Evolutionary conservation across 2,797 vertebrate genomes (phyloP), one percentile per base, ranked within the genome.

Genomic region (Sparus aurata): DNA sequence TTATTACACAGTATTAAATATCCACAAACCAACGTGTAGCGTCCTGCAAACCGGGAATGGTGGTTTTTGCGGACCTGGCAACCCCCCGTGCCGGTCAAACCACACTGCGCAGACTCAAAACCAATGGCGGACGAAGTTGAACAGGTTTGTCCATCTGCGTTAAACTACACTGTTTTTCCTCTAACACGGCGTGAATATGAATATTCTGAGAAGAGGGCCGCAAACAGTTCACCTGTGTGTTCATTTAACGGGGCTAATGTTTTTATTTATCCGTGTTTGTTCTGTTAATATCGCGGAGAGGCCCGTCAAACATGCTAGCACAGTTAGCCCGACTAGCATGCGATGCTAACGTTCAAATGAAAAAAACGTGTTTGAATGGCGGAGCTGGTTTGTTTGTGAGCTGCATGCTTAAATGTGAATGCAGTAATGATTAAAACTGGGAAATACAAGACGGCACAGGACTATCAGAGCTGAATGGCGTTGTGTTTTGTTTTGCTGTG

Each of bases 51-150:
- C 34, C 34, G 2, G 7, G 2, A 38, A 38, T 38, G 38, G 9
- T 10, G 38, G 38, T 74, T 27, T 68, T 34, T 52, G 0, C n/a
- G 7, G 49, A 83, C 43, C 75, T 91, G 91, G 91, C 91, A 90
- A 88, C 91, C 27, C 30, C 30, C 2, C 67, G 75, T 23, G 43
- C 17, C 1, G 11, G 6, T 12, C 63, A 5, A 3, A 5, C 18
- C 0, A 1, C 4, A 3, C 27, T 23, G 61, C 81, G 82, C 75
- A 93, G 90, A 75, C 83, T 79, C 67, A 59, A 95, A 96, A 94
- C 87, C 20, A n/a, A 99, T 99, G 98, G 98, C 98, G 97, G 98
- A 99, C 88, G 98, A 99, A 83, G 97, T 96, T 5, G 98, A 99
- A 25, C 98, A 97, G 97, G 98, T 99, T 73, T 62, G 95, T 84